Conservation (phyloP, 2,113 vertebrate species). For the Calyptomena viridis region DNA sequence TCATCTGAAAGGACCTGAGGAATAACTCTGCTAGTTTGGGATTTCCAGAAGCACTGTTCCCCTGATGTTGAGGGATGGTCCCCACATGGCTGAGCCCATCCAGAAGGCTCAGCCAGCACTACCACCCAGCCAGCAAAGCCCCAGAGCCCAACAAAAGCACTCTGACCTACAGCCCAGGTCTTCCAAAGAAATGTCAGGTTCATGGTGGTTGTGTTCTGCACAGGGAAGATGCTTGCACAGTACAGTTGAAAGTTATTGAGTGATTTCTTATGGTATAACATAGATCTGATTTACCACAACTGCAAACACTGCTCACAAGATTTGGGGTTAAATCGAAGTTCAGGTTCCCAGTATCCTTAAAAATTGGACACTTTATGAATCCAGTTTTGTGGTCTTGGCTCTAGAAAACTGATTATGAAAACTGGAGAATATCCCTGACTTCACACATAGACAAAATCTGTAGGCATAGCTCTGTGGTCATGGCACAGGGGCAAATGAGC, state of each 20-base stretch:
- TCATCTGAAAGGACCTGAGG: not conserved
- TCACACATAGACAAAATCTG: not conserved
- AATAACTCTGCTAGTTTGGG: not conserved
- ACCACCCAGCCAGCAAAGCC: not conserved
- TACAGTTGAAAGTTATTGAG: not conserved
- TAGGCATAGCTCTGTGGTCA: not conserved
- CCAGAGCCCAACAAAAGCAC: not conserved
- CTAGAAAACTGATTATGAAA: not conserved
- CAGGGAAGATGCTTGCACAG: not conserved
- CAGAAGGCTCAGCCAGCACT: not conserved
- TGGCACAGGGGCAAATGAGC: not conserved
- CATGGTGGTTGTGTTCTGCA: not conserved
- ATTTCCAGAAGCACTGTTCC: not conserved
- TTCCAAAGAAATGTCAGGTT: not conserved
- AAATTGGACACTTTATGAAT: not conserved
- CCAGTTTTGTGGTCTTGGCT: not conserved
- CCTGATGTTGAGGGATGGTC: not conserved
- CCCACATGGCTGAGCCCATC: not conserved
- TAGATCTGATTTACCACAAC: not conserved
- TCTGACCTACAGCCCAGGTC: not conserved
- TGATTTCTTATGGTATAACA: not conserved
- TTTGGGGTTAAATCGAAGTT: not conserved
- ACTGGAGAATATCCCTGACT: not conserved
- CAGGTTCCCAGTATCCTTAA: not conserved
- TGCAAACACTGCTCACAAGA: not conserved